Conservation (phyloP, 64 coral and sea anemone genomes). For the Montipora capricornis region DNA sequence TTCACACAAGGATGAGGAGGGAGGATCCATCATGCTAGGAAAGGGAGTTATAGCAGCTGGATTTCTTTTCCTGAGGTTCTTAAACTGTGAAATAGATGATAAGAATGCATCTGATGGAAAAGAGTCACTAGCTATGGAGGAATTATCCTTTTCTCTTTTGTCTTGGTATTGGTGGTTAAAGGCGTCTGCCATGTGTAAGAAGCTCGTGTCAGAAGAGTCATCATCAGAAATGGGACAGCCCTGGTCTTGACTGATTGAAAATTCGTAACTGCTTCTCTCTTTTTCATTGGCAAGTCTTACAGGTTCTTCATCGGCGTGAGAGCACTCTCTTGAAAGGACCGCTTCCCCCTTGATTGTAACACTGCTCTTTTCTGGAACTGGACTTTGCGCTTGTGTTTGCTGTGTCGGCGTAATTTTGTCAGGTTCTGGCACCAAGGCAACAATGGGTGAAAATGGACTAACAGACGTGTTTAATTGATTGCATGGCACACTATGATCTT, state of each 20-base stretch:
- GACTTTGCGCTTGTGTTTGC: neutral
- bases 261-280: neutral
- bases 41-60: neutral
- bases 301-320: neutral
- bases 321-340: neutral
- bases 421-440: constrained; percentile 19
- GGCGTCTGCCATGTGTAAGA: neutral
- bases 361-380: neutral
- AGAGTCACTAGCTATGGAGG: neutral
- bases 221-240: neutral
- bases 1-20: neutral
- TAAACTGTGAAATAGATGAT: constrained; percentile 23
- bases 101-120: constrained; percentile 40
- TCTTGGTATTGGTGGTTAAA: constrained; percentile 32
- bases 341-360: neutral
- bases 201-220: constrained; percentile 19
- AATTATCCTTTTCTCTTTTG: neutral
- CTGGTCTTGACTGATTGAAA: neutral
- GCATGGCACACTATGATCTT: constrained; percentile 48
- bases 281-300: neutral
- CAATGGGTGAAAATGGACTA: neutral
- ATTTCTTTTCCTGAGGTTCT: neutral
- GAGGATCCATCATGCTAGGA: neutral
- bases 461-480: neutral
- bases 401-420: neutral